Percentiles rank a stretch among this genome's conserved stretches.
These are phyloP conservation scores for Galerucella nymphaeae DNA, from an alignment of 2,888 invertebrate genomes.

Conservation along the genomic window DNA sequence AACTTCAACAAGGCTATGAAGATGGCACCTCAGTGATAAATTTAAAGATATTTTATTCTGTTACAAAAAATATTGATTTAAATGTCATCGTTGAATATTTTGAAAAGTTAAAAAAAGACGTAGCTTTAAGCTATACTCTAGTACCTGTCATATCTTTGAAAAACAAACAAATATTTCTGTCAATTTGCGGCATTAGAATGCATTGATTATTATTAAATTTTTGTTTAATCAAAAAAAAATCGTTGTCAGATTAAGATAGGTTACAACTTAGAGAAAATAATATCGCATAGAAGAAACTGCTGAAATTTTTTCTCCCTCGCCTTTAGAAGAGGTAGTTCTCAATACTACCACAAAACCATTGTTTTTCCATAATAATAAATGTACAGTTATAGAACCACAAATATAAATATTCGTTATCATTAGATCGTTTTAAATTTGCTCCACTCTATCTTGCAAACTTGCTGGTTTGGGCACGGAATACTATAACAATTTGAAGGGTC, in stretches of 20 bases:
- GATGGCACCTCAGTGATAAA: conserved; percentile 74
- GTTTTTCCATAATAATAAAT: too few species aligned
- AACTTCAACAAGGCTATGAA: conserved; percentile 69
- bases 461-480: too few species aligned
- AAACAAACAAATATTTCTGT: conserved; percentile 84
- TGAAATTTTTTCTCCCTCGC: too few species aligned
- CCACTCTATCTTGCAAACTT: too few species aligned
- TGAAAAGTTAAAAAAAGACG: conserved; percentile 64
- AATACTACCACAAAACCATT: too few species aligned
- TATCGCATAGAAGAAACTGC: too few species aligned
- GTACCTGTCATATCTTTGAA: conserved; percentile 85
- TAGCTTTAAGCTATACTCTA: conserved; percentile 75
- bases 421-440: too few species aligned
- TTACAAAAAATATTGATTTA: conserved; percentile 68
- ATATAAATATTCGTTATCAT: too few species aligned
- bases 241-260: not conserved
- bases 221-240: not conserved
- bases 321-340: too few species aligned
- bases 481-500: too few species aligned
- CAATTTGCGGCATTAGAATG: conserved; percentile 84
- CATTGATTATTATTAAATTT: conserved; percentile 63
- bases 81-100: conserved; percentile 64
- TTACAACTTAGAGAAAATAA: too few species aligned
- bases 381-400: too few species aligned
- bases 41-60: conserved; percentile 82